Evolutionary conservation across 2,888 invertebrate species (phyloP), one percentile per base, ranked within the genome.

Genomic region (Drosophila antonietae): DNA sequence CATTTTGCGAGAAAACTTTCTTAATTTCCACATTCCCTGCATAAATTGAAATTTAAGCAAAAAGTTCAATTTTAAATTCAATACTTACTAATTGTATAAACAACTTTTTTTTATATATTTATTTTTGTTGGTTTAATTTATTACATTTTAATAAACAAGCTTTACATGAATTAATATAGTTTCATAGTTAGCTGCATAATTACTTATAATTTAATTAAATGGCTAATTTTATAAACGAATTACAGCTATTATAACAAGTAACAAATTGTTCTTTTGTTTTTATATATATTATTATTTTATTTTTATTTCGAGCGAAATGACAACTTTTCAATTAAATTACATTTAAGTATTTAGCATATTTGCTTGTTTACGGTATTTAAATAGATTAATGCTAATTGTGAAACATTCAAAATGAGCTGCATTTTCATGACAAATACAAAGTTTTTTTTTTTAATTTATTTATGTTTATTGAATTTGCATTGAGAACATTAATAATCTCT

Each of bases 291-390:
- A 43, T 35, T 43, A 55, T 51, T 5, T 1, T 43, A 31, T 41
- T 57, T 52, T 64, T 61, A 56, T 63, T 61, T 65, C 58, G 56
- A 79, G 65, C 77, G 67, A 68, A 78, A 73, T 78, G 75, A 69
- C 78, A 81, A 83, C 81, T 14, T 23, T 37, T 53, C 10, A 70
- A 75, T 82, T 47, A 28, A 80, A 72, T 76, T 69, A 61, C 44
- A 74, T 72, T 64, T 18, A 47, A 35, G 12, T 43, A 44, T 18
- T 39, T 28, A 53, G 35, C 15, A 31, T 49, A n/a, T 31, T 55
- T 52, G 57, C 20, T 31, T 46, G 46, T 51, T 28, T 47, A 23
- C 33, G 23, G 23, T 51, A 20, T 5, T 72, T 28, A n/a, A 46
- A n/a, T n/a, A 51, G 33, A 41, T 52, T 61, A 62, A 61, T 51